Evolutionary conservation across 2,888 invertebrate species (phyloP).

Genomic region (Nephrotoma appendiculata): DNA sequence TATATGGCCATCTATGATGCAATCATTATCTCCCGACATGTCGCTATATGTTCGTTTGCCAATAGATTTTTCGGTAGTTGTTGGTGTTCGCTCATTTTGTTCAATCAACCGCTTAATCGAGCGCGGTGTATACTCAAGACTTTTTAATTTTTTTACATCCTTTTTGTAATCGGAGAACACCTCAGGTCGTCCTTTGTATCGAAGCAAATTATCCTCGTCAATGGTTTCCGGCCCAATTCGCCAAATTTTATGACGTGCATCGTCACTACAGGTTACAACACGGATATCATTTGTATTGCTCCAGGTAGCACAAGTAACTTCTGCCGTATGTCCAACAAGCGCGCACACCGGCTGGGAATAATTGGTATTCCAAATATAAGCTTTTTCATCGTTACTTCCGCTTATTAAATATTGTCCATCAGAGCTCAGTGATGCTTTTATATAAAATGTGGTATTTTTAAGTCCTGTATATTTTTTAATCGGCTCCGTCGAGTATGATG

Average conservation of each 20-base stretch:
- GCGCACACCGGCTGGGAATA: conserved; percentile 49
- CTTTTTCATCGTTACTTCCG: conserved; percentile 77
- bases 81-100: conserved; percentile 26
- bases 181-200: conserved; percentile 36
- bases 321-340: conserved; percentile 63
- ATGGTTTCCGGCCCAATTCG: conserved; percentile 41
- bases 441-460: conserved; percentile 67
- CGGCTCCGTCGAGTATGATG: conserved; percentile 50
- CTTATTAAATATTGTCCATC: conserved; percentile 70
- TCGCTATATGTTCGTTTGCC: conserved; percentile 27
- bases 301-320: conserved; percentile 83
- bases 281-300: conserved; percentile 40
- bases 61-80: conserved; percentile 22
- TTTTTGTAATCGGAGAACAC: conserved; percentile 23
- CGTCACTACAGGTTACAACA: conserved; percentile 72
- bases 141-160: conserved; percentile 10
- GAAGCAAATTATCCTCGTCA: conserved; percentile 24
- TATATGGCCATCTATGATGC: conserved; percentile 17
- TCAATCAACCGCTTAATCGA: conserved; percentile 34
- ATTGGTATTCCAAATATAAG: conserved; percentile 71
- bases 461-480: conserved; percentile 54
- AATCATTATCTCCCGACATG: conserved; percentile 21
- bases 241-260: conserved; percentile 66
- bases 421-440: conserved; percentile 66
- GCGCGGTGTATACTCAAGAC: conserved; percentile 35